These are phyloP conservation scores for Leptinotarsa juncta DNA, from an alignment of 2,888 invertebrate species.

Conservation along the genomic window DNA sequence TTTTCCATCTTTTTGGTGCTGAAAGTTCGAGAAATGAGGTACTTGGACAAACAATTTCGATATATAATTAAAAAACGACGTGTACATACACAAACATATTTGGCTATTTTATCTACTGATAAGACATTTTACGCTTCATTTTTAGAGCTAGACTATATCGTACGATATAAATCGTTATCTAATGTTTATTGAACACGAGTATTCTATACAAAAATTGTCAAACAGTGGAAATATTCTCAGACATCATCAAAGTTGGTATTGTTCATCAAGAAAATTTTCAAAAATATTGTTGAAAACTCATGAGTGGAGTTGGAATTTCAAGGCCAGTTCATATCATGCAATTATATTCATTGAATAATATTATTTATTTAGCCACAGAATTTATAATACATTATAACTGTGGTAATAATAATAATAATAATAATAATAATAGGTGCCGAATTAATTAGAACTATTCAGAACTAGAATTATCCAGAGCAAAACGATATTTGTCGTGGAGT, in stretches of 20 bases:
- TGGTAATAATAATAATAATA: no score
- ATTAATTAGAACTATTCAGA: no score
- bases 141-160: conserved; percentile 28
- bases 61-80: not conserved
- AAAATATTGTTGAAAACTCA: not conserved
- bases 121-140: conserved; percentile 35
- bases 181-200: conserved; percentile 13
- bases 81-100: not conserved
- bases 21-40: not conserved
- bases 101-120: conserved; percentile 32
- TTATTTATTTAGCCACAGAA: not conserved
- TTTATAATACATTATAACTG: no score
- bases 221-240: conserved; percentile 11
- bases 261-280: not conserved
- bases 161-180: conserved; percentile 4
- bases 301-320: not conserved
- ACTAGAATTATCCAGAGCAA: no score
- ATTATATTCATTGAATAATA: not conserved
- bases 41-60: not conserved
- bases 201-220: not conserved
- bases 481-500: no score
- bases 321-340: not conserved
- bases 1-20: no score
- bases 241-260: conserved; percentile 1
- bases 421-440: no score